Evolutionary conservation across 2,888 invertebrate genomes (phyloP).

Genomic region (Synergus japonicus): DNA sequence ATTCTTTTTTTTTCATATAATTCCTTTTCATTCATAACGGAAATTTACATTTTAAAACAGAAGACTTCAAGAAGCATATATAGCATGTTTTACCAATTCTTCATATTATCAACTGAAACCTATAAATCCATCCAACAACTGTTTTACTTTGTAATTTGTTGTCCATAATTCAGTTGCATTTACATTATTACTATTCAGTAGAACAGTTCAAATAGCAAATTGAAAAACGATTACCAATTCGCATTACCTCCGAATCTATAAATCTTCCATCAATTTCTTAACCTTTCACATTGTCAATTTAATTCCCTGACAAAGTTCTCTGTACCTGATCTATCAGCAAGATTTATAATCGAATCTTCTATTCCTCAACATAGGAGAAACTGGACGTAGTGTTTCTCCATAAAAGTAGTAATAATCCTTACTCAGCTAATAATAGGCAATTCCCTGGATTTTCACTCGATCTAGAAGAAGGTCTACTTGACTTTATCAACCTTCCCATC

Average conservation of each 20-base stretch:
- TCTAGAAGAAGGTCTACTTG: constrained; percentile 17
- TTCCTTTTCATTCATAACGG: background rate
- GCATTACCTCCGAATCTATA: background rate
- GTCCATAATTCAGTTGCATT: background rate
- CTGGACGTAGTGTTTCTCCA: background rate
- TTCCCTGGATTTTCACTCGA: constrained; percentile 15
- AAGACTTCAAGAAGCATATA: background rate
- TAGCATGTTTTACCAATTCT: background rate
- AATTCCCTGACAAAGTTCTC: background rate
- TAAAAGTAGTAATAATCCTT: constrained; percentile 15
- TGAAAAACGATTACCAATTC: background rate
- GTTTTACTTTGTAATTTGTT: background rate
- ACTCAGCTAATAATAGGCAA: constrained; percentile 5
- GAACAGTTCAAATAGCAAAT: background rate
- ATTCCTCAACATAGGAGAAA: background rate
- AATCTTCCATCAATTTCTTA: background rate
- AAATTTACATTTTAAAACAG: background rate
- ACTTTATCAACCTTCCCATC: constrained; percentile 33
- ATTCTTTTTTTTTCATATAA: background rate
- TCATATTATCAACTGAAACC: background rate
- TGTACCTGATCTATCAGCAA: background rate
- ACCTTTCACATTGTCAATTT: background rate
- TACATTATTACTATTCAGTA: background rate
- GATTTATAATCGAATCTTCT: background rate
- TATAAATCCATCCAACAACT: background rate